Conservation (phyloP, 2,113 vertebrate species). For the Rhinopithecus roxellana region DNA sequence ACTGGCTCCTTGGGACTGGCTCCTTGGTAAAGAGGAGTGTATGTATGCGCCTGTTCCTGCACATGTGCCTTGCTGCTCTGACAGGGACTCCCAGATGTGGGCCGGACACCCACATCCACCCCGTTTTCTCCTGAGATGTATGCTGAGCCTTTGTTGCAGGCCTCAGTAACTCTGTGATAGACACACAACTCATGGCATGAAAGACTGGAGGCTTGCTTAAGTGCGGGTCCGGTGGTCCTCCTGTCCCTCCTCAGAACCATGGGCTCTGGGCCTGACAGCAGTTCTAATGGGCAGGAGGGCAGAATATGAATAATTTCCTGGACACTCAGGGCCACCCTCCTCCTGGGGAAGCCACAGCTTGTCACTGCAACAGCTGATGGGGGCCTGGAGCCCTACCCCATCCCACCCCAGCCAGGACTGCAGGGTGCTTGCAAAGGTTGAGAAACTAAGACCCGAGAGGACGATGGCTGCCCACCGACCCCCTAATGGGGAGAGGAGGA, state of each 20-base stretch:
- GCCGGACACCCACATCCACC: rapidly evolving
- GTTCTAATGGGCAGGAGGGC: background rate
- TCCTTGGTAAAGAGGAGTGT: background rate
- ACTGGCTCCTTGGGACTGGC: no score
- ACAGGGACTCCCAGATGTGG: background rate
- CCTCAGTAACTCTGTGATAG: rapidly evolving
- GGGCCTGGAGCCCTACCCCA: background rate
- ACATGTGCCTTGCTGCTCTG: no score
- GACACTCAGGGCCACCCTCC: background rate
- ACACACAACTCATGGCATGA: rapidly evolving
- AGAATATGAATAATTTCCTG: rapidly evolving
- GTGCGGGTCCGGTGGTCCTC: rapidly evolving
- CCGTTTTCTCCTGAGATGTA: background rate
- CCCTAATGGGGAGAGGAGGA: background rate
- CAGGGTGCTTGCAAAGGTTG: no score
- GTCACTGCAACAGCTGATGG: background rate
- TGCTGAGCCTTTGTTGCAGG: no score
- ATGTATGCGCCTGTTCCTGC: rapidly evolving
- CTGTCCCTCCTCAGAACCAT: background rate
- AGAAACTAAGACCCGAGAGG: background rate
- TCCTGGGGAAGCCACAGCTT: background rate
- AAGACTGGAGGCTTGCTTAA: no score
- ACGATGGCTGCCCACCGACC: background rate
- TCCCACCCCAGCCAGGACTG: background rate
- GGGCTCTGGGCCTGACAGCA: background rate